Evolutionary conservation across 2,888 invertebrate species (phyloP).

Genomic region (Leptinotarsa tumamoca): DNA sequence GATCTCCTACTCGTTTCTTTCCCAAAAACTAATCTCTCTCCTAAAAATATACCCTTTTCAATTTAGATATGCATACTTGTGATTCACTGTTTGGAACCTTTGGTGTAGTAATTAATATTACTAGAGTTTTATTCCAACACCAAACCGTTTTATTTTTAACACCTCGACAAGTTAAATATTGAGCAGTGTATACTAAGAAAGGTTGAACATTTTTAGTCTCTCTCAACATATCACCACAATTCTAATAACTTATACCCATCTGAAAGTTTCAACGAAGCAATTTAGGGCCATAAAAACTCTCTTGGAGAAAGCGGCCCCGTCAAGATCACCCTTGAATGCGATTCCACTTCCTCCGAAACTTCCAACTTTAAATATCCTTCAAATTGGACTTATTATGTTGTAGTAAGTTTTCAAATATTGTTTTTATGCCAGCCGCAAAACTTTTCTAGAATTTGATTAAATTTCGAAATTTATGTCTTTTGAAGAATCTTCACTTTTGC

Average conservation of each 20-base stretch:
- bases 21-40: too few relatives aligned
- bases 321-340: conserved; percentile 5
- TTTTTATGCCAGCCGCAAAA: conserved; percentile 21
- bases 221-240: conserved; percentile 32
- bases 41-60: too few relatives aligned
- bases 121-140: too few relatives aligned
- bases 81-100: too few relatives aligned
- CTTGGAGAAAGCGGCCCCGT: conserved; percentile 9
- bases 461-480: conserved; percentile 30
- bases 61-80: too few relatives aligned
- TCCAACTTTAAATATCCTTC: conserved; percentile 37
- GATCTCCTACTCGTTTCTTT: too few relatives aligned
- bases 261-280: conserved; percentile 32
- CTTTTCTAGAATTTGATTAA: conserved; percentile 28
- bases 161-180: too few relatives aligned
- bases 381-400: conserved; percentile 25
- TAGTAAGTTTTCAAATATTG: conserved; percentile 33
- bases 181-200: too few relatives aligned
- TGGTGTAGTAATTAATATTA: too few relatives aligned
- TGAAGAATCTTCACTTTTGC: not conserved
- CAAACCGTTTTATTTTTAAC: too few relatives aligned
- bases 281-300: conserved; percentile 34
- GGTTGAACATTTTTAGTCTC: conserved; percentile 17
- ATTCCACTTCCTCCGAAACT: conserved; percentile 25
- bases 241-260: conserved; percentile 35